A percentile compares a stretch with the other conserved stretches of the same genome.
phyloP scores from a whole-genome alignment of 2,113 vertebrate genomes.

The Ailuropoda melanoleuca region DNA sequence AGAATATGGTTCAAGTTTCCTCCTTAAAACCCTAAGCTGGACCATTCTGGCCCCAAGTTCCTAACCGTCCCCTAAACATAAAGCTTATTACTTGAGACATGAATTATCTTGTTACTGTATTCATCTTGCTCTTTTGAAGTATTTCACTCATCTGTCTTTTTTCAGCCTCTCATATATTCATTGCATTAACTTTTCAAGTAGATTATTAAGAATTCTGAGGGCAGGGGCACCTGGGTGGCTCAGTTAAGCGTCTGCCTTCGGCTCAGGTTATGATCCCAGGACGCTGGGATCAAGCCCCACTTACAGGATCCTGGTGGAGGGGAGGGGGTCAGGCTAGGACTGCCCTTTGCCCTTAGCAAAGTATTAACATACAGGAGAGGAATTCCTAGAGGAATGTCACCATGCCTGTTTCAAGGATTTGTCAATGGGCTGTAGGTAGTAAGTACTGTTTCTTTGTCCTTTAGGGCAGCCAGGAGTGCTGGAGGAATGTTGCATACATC shows the following conservation, averaged over 20 bases:
- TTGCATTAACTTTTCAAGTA: not conserved
- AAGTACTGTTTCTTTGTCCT: no score
- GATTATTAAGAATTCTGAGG: slow-evolving; percentile 24
- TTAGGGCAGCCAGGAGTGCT: no score
- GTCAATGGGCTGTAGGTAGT: no score
- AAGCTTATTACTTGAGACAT: not conserved
- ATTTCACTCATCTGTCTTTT: not conserved
- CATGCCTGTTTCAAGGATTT: no score
- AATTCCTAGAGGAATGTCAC: no score
- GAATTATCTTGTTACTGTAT: slow-evolving; percentile 3
- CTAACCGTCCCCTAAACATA: not conserved
- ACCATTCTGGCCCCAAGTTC: slow-evolving; percentile 13
- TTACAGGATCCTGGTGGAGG: no score
- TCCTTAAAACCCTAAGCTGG: not conserved
- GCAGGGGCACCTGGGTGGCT: not conserved
- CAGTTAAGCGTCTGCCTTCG: not conserved
- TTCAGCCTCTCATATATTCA: not conserved
- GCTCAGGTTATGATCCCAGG: no score
- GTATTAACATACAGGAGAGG: no score
- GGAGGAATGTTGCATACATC: no score
- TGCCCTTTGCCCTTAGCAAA: no score
- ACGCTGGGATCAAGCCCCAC: no score
- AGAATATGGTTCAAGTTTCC: not conserved
- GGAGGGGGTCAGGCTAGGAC: no score
- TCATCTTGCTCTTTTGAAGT: slow-evolving; percentile 25